Conservation (phyloP, 2,113 vertebrate genomes). For the Puffinus mauretanicus region DNA sequence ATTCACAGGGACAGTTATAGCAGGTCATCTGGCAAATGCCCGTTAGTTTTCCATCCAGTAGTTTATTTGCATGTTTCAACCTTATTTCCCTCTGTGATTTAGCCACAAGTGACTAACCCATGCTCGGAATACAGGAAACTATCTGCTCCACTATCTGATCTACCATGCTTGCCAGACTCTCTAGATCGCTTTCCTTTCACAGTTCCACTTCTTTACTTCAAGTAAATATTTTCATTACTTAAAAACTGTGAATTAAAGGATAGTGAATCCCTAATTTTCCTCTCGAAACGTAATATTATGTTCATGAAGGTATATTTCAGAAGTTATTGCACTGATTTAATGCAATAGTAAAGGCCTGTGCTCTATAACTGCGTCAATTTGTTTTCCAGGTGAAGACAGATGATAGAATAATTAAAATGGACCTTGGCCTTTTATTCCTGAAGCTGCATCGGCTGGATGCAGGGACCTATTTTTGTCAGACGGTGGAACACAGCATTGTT, state of each 20-base stretch:
- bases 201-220: background rate
- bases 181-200: background rate
- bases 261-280: background rate
- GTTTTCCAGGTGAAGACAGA: slow-evolving; percentile 81
- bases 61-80: background rate
- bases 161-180: background rate
- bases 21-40: background rate
- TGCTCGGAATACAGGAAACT: background rate
- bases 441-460: slow-evolving; percentile 80
- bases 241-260: background rate
- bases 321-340: background rate
- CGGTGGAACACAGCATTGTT: slow-evolving; percentile 90
- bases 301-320: background rate
- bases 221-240: background rate
- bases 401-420: slow-evolving; percentile 85
- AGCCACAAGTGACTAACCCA: background rate
- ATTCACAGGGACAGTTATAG: background rate
- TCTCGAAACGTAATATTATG: background rate
- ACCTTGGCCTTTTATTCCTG: slow-evolving; percentile 90
- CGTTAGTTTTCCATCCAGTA: background rate
- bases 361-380: background rate
- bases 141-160: background rate
- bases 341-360: background rate
- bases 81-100: background rate
- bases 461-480: slow-evolving; percentile 92